phyloP scores from a whole-genome alignment of 2,888 invertebrate species.

The Pantelozetes paolii region DNA sequence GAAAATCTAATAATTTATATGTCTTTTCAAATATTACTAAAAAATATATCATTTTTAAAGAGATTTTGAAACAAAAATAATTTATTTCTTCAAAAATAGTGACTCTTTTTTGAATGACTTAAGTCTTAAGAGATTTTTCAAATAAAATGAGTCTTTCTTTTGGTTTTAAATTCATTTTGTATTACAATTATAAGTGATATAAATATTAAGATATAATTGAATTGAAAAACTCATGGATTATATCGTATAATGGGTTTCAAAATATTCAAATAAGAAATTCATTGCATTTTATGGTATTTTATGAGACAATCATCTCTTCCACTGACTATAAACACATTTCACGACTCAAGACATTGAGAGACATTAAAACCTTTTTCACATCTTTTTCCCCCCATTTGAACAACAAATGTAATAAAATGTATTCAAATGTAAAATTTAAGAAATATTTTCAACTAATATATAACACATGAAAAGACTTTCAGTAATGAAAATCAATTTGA shows the following conservation, averaged over 20 bases:
- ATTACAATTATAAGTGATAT: too few relatives aligned
- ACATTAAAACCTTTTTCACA: not conserved
- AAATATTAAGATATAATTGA: too few relatives aligned
- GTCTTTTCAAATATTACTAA: too few relatives aligned
- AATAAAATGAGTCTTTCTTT: too few relatives aligned
- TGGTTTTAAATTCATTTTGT: too few relatives aligned
- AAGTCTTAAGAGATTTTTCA: too few relatives aligned
- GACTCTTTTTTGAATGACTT: too few relatives aligned
- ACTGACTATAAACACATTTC: not conserved
- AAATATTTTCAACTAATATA: not conserved
- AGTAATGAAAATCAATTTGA: not conserved
- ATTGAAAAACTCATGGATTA: not conserved
- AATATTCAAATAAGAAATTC: not conserved
- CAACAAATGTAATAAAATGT: not conserved
- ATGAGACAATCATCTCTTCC: not conserved
- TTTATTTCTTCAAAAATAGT: too few relatives aligned
- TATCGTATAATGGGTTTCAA: not conserved
- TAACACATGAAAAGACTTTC: not conserved
- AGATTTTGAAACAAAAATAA: too few relatives aligned
- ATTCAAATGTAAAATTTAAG: too few relatives aligned
- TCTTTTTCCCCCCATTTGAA: not conserved
- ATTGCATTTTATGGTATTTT: not conserved
- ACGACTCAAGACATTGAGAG: not conserved
- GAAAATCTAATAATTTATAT: not conserved
- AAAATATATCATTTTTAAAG: too few relatives aligned